Evolutionary conservation across 2,888 invertebrate genomes (phyloP).

Genomic region (Lagria hirta): DNA sequence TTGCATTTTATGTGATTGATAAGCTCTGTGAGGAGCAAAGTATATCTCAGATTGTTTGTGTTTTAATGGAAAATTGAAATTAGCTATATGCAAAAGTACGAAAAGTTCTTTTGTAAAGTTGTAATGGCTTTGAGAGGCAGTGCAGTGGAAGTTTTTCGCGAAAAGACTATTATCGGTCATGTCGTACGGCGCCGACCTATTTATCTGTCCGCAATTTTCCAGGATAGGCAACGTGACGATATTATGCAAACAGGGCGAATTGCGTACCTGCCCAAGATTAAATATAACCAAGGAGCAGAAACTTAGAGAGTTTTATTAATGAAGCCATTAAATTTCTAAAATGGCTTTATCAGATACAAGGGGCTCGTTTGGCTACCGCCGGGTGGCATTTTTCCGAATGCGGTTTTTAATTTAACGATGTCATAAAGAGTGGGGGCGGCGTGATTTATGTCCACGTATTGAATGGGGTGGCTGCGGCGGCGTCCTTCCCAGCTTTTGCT

Average conservation of each 20-base stretch:
- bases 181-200: too few relatives aligned
- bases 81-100: too few relatives aligned
- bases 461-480: slow-evolving; percentile 35
- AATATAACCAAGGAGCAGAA: slow-evolving; percentile 33
- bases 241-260: slow-evolving; percentile 41
- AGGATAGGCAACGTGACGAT: slow-evolving; percentile 34
- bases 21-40: too few relatives aligned
- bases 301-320: slow-evolving; percentile 44
- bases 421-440: slow-evolving; percentile 36
- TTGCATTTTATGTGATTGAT: too few relatives aligned
- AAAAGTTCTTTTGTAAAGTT: too few relatives aligned
- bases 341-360: slow-evolving; percentile 48
- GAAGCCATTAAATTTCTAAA: slow-evolving; percentile 48
- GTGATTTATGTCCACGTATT: slow-evolving; percentile 45
- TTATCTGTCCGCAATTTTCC: slow-evolving; percentile 27
- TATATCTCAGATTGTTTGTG: too few relatives aligned
- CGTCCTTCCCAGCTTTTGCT: slow-evolving; percentile 22
- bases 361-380: slow-evolving; percentile 18
- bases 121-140: too few relatives aligned
- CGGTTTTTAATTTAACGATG: slow-evolving; percentile 47
- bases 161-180: too few relatives aligned
- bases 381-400: slow-evolving; percentile 39
- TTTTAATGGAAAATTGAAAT: too few relatives aligned
- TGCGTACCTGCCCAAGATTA: slow-evolving; percentile 41
- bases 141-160: too few relatives aligned